These are phyloP conservation scores for Pseudorectes ferrugineus DNA, from an alignment of 2,113 vertebrate species.

Conservation along the genomic window DNA sequence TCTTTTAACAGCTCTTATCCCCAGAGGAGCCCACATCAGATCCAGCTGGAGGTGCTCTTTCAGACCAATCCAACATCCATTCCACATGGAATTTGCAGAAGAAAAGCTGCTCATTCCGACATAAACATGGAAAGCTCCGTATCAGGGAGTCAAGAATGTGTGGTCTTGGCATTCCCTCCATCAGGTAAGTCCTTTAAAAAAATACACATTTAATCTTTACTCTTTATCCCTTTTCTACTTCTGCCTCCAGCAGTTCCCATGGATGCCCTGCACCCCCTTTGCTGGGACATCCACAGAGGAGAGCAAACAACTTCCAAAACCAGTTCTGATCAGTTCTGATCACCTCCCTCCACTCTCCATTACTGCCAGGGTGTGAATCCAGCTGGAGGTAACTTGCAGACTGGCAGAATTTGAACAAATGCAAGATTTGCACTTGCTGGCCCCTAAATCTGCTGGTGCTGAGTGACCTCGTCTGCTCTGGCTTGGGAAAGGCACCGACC, in stretches of 20 bases:
- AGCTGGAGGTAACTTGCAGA: neutral
- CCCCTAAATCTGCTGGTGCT: neutral
- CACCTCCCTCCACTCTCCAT: neutral
- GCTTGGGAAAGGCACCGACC: neutral
- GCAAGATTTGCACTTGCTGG: neutral
- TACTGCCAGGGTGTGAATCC: neutral
- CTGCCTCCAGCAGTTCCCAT: rapidly evolving
- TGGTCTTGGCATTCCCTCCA: neutral
- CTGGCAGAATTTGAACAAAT: neutral
- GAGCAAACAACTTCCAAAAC: neutral
- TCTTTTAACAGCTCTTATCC: neutral
- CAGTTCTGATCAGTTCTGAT: neutral
- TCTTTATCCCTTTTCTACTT: neutral
- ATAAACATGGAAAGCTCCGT: neutral
- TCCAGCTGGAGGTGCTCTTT: neutral
- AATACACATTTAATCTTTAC: neutral
- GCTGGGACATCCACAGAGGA: neutral
- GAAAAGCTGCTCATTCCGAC: neutral
- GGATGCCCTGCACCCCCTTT: neutral
- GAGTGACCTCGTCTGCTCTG: neutral
- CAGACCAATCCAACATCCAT: neutral
- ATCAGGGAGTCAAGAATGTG: neutral
- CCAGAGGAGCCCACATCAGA: neutral
- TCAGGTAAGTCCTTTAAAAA: neutral
- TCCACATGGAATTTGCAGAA: neutral